Percentiles rank a stretch among this genome's conserved stretches.
phyloP scores from a whole-genome alignment of 2,888 invertebrate genomes.

The Stenurella melanura region DNA sequence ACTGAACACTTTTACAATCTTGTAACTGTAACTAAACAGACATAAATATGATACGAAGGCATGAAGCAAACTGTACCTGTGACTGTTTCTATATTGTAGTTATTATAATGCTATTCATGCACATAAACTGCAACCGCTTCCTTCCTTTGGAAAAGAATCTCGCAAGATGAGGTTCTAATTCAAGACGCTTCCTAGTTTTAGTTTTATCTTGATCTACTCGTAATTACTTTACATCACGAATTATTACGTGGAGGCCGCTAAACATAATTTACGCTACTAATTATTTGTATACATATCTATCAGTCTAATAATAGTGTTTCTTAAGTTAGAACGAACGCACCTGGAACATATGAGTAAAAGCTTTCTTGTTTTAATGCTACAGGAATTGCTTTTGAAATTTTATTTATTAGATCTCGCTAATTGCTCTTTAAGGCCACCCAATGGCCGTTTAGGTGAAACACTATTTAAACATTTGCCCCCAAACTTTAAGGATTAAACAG shows the following conservation, averaged over 20 bases:
- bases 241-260: slow-evolving; percentile 20
- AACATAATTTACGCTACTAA: slow-evolving; percentile 19
- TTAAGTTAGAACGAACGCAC: background rate
- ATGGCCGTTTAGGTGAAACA: too few species aligned
- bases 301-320: background rate
- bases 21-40: background rate
- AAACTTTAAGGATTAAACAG: too few species aligned
- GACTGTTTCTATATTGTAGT: slow-evolving; percentile 16
- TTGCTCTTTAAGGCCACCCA: background rate
- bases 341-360: background rate
- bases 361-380: slow-evolving; percentile 14
- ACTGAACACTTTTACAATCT: background rate
- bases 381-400: slow-evolving; percentile 11
- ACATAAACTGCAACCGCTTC: slow-evolving; percentile 35
- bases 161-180: slow-evolving; percentile 26
- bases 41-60: slow-evolving; percentile 13
- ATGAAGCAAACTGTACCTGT: slow-evolving; percentile 27
- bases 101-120: slow-evolving; percentile 32
- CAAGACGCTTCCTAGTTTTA: slow-evolving; percentile 28
- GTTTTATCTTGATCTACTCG: slow-evolving; percentile 19
- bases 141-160: slow-evolving; percentile 27
- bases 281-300: slow-evolving; percentile 18
- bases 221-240: slow-evolving; percentile 36
- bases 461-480: too few species aligned
- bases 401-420: slow-evolving; percentile 11